Conservation (phyloP, 2,888 invertebrate species). For the Cenopis cana region DNA sequence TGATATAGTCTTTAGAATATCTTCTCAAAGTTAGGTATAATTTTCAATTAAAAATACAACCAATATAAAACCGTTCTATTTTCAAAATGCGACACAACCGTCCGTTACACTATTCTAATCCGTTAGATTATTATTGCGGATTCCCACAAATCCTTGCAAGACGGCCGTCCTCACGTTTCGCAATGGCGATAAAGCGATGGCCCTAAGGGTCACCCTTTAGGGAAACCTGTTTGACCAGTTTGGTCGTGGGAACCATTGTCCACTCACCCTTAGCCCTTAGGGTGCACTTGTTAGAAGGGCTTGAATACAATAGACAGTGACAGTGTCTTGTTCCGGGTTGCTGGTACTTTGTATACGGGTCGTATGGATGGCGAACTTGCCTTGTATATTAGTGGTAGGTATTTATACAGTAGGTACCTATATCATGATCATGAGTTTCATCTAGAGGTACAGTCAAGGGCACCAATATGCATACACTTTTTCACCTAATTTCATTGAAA, state of each 20-base stretch:
- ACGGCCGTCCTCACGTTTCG: slow-evolving; percentile 63
- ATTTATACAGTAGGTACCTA: background rate
- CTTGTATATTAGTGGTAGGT: background rate
- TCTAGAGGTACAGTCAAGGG: too few relatives aligned
- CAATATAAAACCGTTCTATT: background rate
- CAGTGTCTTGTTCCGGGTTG: slow-evolving; percentile 22
- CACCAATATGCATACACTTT: too few relatives aligned
- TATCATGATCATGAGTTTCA: too few relatives aligned
- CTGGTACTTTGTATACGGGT: slow-evolving; percentile 1
- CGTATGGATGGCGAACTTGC: background rate
- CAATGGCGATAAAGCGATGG: slow-evolving; percentile 52
- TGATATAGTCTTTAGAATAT: too few relatives aligned
- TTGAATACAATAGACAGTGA: slow-evolving; percentile 24
- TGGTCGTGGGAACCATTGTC: slow-evolving; percentile 73
- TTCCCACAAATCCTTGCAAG: slow-evolving; percentile 63
- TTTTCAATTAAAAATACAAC: too few relatives aligned
- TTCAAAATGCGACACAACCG: background rate
- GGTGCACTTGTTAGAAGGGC: slow-evolving; percentile 35
- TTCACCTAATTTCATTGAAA: too few relatives aligned
- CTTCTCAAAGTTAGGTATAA: too few relatives aligned
- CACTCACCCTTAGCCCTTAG: slow-evolving; percentile 51
- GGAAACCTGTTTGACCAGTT: slow-evolving; percentile 78
- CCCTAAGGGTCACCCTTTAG: slow-evolving; percentile 46
- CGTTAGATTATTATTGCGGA: background rate
- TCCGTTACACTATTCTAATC: slow-evolving; percentile 19